Percentiles rank a stretch among this genome's conserved stretches.
phyloP scores from a whole-genome alignment of 2,797 vertebrate species.

The Dendrocincla fuliginosa region DNA sequence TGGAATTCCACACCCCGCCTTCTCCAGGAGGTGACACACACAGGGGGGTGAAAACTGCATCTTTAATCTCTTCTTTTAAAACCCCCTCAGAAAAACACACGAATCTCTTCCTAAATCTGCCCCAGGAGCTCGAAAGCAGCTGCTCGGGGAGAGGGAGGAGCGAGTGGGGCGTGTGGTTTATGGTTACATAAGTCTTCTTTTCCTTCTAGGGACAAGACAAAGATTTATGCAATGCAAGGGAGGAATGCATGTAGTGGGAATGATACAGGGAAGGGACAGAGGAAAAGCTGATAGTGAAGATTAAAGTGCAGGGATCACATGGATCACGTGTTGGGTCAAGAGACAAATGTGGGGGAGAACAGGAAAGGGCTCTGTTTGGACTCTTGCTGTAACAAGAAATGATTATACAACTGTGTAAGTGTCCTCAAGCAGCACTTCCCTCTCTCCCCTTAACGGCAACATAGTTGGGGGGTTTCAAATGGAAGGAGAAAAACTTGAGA shows the following conservation, averaged over 20 bases:
- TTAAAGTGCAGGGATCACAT: slow-evolving; percentile 35
- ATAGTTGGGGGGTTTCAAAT: not conserved
- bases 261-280: slow-evolving; percentile 40
- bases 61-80: not conserved
- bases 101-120: slow-evolving; percentile 1
- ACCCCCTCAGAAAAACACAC: not conserved
- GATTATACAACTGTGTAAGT: not conserved
- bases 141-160: not conserved
- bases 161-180: not conserved
- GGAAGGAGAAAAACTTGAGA: not conserved
- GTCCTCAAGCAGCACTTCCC: not conserved
- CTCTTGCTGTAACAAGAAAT: not conserved
- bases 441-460: not conserved
- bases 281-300: slow-evolving; percentile 42
- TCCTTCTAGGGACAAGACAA: slow-evolving; percentile 50
- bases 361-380: not conserved
- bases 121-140: not conserved
- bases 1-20: not conserved
- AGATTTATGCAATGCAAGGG: slow-evolving; percentile 67
- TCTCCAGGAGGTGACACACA: not conserved
- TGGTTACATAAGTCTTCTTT: slow-evolving; percentile 23
- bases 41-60: not conserved
- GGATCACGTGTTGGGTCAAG: slow-evolving; percentile 25
- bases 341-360: slow-evolving; percentile 24
- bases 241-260: slow-evolving; percentile 53